Percentiles rank a stretch among this genome's conserved stretches.
Conservation (phyloP, 2,888 invertebrate genomes). For the Acrobeloides nanus region DNA sequence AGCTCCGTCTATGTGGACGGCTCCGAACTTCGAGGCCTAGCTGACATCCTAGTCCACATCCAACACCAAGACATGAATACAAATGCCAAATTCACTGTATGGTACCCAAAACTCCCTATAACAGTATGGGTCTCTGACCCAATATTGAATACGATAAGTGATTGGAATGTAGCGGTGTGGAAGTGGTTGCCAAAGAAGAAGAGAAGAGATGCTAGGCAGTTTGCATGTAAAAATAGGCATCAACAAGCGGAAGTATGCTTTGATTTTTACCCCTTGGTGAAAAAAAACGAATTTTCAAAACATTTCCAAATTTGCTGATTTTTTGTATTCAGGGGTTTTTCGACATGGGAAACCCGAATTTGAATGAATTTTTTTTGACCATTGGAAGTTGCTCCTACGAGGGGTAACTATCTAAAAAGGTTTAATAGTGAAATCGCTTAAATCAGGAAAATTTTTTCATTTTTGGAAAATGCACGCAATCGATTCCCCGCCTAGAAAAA, state of each 20-base stretch:
- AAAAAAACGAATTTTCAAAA: conserved; percentile 3
- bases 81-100: conserved; percentile 38
- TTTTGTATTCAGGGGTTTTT: too few species aligned
- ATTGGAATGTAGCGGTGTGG: conserved; percentile 43
- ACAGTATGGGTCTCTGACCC: conserved; percentile 28
- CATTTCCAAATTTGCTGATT: neutral
- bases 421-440: too few species aligned
- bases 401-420: too few species aligned
- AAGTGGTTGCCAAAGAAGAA: conserved; percentile 25
- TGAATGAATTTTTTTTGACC: too few species aligned
- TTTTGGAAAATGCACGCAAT: too few species aligned
- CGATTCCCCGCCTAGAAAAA: too few species aligned
- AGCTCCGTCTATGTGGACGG: conserved; percentile 49
- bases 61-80: conserved; percentile 33
- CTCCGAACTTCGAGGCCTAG: conserved; percentile 38
- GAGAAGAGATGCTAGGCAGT: conserved; percentile 35
- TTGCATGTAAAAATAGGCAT: conserved; percentile 34
- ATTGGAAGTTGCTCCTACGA: too few species aligned
- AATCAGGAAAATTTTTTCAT: too few species aligned
- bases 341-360: too few species aligned
- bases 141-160: conserved; percentile 22
- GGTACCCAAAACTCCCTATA: conserved; percentile 46
- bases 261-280: neutral
- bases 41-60: conserved; percentile 34
- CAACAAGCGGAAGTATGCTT: conserved; percentile 37